Evolutionary conservation across 2,888 invertebrate genomes (phyloP), one percentile per base, ranked within the genome.

Genomic region (Polydesmus complanatus): DNA sequence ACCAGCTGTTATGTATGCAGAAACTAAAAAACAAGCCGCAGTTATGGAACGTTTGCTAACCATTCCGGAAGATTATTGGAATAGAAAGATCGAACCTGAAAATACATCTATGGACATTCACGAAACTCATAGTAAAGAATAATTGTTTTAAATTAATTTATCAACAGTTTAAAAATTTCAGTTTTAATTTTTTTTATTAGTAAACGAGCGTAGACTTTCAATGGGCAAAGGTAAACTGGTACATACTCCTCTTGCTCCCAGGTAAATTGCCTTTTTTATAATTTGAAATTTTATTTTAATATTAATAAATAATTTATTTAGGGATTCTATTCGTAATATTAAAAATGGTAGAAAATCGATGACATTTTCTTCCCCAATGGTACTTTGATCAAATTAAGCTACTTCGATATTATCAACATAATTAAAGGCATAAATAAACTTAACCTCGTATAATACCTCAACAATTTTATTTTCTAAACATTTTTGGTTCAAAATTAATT

Each of bases 21-120:
- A 91, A 70, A 88, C 88, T 0, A 80, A 81, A 56, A 84, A 84
- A 67, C 89, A 90, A 62, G 69, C 70, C 57, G 62, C 65, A 59
- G 69, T 83, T 67, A 81, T 86, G 80, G 83, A 85, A 68, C 76
- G 80, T 54, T 72, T 90, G 58, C 74, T 89, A 57, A 80, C 80
- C 52, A 78, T 90, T 64, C 83, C 86, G 0, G 77, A 80, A 0
- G 84, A 85, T 69, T 89, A 85, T 75, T 90, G 88, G 88, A 78
- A 79, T 52, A 79, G 80, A 70, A 84, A 84, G 75, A 79, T 85
- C 27, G 81, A 81, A 26, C 21, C 27, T 21, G 25, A 22, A 22
- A 52, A 52, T 52, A 22, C 22, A 19, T 14, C 18, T 14, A 48
- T 48, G 37, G 37, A 37, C 14, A 8, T 37, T 37, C 5, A 37